These are phyloP conservation scores for Enteromius argenteus DNA, from an alignment of 2,797 vertebrate genomes.

Conservation along the genomic window DNA sequence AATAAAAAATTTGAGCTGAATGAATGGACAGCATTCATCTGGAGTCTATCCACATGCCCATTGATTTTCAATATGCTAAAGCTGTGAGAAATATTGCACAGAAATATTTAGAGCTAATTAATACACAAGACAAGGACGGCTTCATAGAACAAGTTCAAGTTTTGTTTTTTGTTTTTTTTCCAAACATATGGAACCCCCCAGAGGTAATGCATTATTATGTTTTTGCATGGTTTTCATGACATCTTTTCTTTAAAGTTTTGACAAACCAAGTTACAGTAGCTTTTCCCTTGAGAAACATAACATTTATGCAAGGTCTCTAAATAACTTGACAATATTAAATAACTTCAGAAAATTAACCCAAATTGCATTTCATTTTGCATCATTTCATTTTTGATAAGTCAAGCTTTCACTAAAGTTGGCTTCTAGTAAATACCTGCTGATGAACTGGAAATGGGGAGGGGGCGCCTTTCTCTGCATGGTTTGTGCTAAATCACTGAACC, in stretches of 20 bases:
- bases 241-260: not conserved
- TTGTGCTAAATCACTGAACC: constrained; percentile 63
- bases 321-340: not conserved
- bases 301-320: not conserved
- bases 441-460: constrained; percentile 55
- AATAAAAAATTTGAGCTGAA: not conserved
- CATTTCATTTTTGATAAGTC: constrained; percentile 16
- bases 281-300: not conserved
- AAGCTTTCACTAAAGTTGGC: not conserved
- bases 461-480: constrained; percentile 47
- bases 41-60: constrained; percentile 10
- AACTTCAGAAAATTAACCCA: too few relatives aligned
- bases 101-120: constrained; percentile 24
- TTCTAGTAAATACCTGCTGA: constrained; percentile 63
- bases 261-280: not conserved
- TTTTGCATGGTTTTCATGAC: not conserved
- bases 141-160: not conserved
- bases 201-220: not conserved
- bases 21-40: constrained; percentile 19
- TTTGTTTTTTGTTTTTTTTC: too few relatives aligned
- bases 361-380: constrained; percentile 6
- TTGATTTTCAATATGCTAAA: constrained; percentile 26
- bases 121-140: not conserved
- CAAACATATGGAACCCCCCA: not conserved
- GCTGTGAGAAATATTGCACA: constrained; percentile 21